A percentile compares a stretch with the other conserved stretches of the same genome.
Evolutionary conservation across 2,888 invertebrate genomes (phyloP).

Genomic region (Cyclophora punctaria): DNA sequence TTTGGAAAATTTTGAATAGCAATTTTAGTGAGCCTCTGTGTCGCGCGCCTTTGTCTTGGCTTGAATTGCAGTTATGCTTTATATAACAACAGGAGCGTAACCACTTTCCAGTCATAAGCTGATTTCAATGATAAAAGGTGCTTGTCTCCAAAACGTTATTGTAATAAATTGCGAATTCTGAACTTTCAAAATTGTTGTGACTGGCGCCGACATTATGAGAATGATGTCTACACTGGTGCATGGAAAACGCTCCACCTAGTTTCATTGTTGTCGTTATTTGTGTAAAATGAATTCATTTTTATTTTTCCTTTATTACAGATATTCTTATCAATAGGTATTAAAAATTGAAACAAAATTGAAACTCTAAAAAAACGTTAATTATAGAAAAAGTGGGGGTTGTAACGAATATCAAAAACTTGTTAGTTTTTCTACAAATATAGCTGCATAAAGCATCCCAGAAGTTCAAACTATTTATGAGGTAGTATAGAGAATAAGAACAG

Average conservation of each 20-base stretch:
- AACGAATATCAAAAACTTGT: no score
- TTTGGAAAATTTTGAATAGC: conserved; percentile 68
- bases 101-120: conserved; percentile 53
- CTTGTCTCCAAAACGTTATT: conserved; percentile 27
- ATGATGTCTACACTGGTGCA: neutral
- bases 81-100: conserved; percentile 63
- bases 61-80: conserved; percentile 68
- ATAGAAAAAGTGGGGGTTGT: no score
- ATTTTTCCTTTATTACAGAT: no score
- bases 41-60: conserved; percentile 56
- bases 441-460: neutral
- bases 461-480: conserved; percentile 1
- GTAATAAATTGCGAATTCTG: conserved; percentile 34
- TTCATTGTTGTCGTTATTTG: no score
- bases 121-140: conserved; percentile 38
- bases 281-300: no score
- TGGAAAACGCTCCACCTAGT: no score
- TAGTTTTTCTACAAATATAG: no score
- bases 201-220: neutral
- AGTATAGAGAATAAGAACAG: conserved; percentile 7
- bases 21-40: conserved; percentile 54
- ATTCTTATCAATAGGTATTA: no score
- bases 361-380: no score
- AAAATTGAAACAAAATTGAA: no score
- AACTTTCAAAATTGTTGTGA: conserved; percentile 28